These are phyloP conservation scores for Tychaedon coryphoeus DNA, from an alignment of 2,113 vertebrate genomes.

Conservation along the genomic window DNA sequence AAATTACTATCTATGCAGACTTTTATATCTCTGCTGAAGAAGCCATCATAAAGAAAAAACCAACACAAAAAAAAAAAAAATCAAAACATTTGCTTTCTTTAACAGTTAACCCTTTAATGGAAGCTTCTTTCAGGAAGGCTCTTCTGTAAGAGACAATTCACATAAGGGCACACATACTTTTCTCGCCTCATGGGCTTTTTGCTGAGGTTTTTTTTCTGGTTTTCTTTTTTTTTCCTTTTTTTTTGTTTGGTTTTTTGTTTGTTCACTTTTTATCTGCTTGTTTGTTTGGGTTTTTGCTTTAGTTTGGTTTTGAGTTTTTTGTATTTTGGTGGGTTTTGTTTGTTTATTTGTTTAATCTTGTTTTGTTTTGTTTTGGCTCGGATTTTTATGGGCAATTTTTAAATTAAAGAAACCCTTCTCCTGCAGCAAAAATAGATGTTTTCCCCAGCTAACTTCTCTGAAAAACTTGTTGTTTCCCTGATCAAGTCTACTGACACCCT, in stretches of 20 bases:
- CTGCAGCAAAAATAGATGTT: not conserved
- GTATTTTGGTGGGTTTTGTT: not conserved
- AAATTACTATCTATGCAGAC: not conserved
- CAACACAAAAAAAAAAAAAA: not conserved
- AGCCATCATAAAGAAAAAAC: not conserved
- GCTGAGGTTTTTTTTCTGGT: fast-evolving
- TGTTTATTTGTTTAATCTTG: not conserved
- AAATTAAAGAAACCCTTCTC: not conserved
- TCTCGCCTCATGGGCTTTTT: fast-evolving
- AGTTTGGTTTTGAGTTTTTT: not conserved
- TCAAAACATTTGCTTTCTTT: not conserved
- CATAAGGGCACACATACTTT: not conserved
- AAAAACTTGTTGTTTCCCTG: not conserved
- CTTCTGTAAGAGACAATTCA: not conserved
- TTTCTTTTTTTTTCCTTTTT: not conserved
- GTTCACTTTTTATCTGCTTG: not conserved
- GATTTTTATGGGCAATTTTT: not conserved
- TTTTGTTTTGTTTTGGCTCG: not conserved
- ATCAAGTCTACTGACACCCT: not conserved
- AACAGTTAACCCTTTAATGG: not conserved
- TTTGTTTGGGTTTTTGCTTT: not conserved
- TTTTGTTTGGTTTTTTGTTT: not conserved
- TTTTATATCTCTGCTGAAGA: not conserved
- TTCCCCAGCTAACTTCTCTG: not conserved
- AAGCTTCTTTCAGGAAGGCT: not conserved